phyloP scores from a whole-genome alignment of 2,113 vertebrate species.

The Calyptomena viridis region DNA sequence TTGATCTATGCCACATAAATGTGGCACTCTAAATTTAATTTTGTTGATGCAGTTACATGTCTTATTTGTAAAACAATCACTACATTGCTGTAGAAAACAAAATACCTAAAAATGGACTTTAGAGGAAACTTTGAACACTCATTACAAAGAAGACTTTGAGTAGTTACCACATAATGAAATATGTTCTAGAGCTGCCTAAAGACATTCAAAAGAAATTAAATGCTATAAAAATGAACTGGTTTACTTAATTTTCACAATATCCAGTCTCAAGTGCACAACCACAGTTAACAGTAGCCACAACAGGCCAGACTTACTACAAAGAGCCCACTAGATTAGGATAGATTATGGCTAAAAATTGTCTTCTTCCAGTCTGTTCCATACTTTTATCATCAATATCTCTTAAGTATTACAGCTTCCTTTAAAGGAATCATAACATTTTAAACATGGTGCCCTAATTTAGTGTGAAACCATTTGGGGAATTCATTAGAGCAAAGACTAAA shows the following conservation, averaged over 20 bases:
- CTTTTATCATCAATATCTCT: not conserved
- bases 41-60: not conserved
- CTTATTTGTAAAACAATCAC: not conserved
- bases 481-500: not conserved
- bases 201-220: not conserved
- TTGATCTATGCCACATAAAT: not conserved
- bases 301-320: not conserved
- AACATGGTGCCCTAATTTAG: not conserved
- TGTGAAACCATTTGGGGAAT: not conserved
- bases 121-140: not conserved
- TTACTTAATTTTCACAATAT: not conserved
- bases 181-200: not conserved
- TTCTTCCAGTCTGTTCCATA: not conserved
- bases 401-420: not conserved
- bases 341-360: not conserved
- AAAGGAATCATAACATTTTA: not conserved
- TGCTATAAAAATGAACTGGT: not conserved
- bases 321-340: not conserved
- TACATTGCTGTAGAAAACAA: not conserved
- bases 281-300: not conserved
- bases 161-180: not conserved
- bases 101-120: not conserved
- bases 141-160: not conserved
- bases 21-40: not conserved
- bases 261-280: not conserved